Base-by-base conservation (phyloP, 1,140 invertebrate genomes). In the Bombus superbus region DNA sequence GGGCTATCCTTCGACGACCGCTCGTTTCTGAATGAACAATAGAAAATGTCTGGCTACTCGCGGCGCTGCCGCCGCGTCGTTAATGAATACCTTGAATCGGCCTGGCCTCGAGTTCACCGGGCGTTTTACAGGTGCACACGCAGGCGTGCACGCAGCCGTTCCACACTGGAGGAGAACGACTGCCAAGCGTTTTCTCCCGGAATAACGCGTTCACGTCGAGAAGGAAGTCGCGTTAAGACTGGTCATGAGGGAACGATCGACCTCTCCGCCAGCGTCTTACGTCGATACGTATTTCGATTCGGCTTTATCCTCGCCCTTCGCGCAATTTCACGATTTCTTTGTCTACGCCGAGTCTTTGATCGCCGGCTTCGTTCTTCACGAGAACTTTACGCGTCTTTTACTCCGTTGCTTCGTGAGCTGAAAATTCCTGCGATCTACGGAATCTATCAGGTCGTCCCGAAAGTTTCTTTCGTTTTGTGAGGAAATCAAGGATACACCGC, bases 1-100 rank as follows among this genome's bases (percentile, higher is more conserved):
- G 64, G 85, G 81, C 88, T 89, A 89, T 81, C 68, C 88, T 86
- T 90, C 83, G 86, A 77, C 81, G 77, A 69, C 79, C 89, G 86
- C 79, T 88, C 76, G 83, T 90, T 90, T 90, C 89, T 90, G 89
- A 90, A 90, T 90, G 89, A 86, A 90, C 89, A 90, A 90, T 90
- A 90, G 89, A 90, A 90, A 86, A 90, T 90, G 89, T 90, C 89
- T 86, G 80, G 53, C 88, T 87, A 90, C 77, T 85, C 88, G 88
- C 89, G 88, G 75, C 81, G 87, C 72, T 80, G 88, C 81, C 88
- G 87, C 74, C 78, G 82, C 89, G 86, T 90, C 86, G 80, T 90
- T 90, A 90, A 90, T 90, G 89, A 90, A 90, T 90, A 90, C 89
- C 86, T 90, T 90, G 89, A 90, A 90, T 90, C 89, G 86, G 86